A percentile compares a stretch with the other conserved stretches of the same genome.
Evolutionary conservation across 2,888 invertebrate species (phyloP).

Genomic region (Tenthredo amoena): DNA sequence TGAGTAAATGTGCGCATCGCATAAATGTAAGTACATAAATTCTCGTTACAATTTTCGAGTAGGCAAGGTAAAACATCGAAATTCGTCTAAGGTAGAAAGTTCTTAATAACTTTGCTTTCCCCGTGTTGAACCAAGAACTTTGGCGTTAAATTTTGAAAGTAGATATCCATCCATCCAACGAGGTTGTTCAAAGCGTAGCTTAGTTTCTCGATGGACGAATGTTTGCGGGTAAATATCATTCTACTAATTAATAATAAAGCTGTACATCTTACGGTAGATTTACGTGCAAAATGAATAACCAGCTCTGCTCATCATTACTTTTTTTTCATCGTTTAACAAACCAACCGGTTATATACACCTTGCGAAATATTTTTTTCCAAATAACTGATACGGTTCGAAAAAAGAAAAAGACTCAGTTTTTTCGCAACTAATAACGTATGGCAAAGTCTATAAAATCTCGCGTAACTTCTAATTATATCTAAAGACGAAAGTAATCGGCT

Average conservation of each 20-base stretch:
- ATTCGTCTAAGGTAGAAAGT: slow-evolving; percentile 6
- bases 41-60: not conserved
- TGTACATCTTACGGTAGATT: not conserved
- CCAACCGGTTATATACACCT: not conserved
- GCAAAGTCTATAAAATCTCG: too few relatives aligned
- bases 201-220: not conserved
- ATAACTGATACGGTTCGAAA: not conserved
- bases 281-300: not conserved
- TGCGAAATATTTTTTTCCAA: too few relatives aligned
- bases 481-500: too few relatives aligned
- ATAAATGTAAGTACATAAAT: not conserved
- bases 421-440: too few relatives aligned
- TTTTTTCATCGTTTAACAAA: not conserved
- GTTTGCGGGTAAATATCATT: slow-evolving; percentile 40
- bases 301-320: not conserved
- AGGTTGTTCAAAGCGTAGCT: slow-evolving; percentile 12
- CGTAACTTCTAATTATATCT: too few relatives aligned
- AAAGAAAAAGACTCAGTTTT: too few relatives aligned
- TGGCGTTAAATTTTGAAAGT: slow-evolving; percentile 18
- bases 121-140: slow-evolving; percentile 17
- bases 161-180: not conserved
- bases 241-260: slow-evolving; percentile 32
- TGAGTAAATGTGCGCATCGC: not conserved
- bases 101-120: slow-evolving; percentile 12
- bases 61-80: not conserved